Evolutionary conservation across 2,113 vertebrate genomes (phyloP).

Genomic region (Hypocryptadius cinnamomeus): DNA sequence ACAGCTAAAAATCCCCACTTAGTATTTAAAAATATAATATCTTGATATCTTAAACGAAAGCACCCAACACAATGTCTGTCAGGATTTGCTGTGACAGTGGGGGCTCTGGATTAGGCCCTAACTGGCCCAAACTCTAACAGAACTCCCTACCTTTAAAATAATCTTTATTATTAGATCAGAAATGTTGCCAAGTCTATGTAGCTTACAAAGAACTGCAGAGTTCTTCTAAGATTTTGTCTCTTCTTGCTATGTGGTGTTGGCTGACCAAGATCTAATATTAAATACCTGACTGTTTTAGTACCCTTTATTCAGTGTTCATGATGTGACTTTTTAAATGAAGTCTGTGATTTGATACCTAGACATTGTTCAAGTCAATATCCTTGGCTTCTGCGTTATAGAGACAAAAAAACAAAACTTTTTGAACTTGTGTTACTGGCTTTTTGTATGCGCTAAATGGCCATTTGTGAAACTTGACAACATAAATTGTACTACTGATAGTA

Average conservation of each 20-base stretch:
- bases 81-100: not conserved
- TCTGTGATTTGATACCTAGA: constrained; percentile 76
- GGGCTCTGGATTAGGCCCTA: not conserved
- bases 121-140: not conserved
- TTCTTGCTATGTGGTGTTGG: constrained; percentile 60
- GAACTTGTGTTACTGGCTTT: constrained; percentile 75
- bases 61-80: not conserved
- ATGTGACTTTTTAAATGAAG: constrained; percentile 78
- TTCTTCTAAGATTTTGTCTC: constrained; percentile 38
- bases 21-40: not conserved
- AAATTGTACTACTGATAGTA: constrained; percentile 71
- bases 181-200: constrained; percentile 51
- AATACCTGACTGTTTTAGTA: constrained; percentile 60
- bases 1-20: not conserved
- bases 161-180: constrained; percentile 18
- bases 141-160: constrained; percentile 33
- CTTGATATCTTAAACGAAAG: not conserved
- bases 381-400: constrained; percentile 64
- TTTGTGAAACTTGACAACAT: constrained; percentile 76
- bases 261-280: constrained; percentile 49
- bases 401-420: constrained; percentile 50
- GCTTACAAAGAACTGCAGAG: constrained; percentile 14
- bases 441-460: constrained; percentile 79
- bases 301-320: constrained; percentile 66
- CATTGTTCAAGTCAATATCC: constrained; percentile 70